Conservation (phyloP, 2,888 invertebrate genomes). For the Ditula angustiorana region DNA sequence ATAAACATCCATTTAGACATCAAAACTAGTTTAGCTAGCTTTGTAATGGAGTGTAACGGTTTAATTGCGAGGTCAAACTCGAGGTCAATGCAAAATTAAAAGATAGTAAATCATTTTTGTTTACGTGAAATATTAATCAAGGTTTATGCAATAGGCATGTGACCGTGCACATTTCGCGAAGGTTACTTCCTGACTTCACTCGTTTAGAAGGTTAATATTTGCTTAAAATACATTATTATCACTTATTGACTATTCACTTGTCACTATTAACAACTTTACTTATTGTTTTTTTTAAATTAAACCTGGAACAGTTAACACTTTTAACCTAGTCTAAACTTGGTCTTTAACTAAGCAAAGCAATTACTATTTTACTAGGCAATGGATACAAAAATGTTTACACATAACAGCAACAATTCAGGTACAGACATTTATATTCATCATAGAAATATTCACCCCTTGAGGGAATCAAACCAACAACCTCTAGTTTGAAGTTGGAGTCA, state of each 20-base stretch:
- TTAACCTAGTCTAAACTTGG: too few species aligned
- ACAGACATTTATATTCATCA: too few species aligned
- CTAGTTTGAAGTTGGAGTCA: too few species aligned
- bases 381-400: too few species aligned
- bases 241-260: background rate
- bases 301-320: too few species aligned
- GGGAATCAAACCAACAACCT: too few species aligned
- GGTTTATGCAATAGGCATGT: constrained; percentile 52
- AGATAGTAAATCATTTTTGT: background rate
- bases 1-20: background rate
- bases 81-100: background rate
- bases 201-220: constrained; percentile 4
- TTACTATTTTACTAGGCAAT: too few species aligned
- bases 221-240: background rate
- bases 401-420: too few species aligned
- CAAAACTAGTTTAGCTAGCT: background rate
- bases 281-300: too few species aligned
- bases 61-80: background rate
- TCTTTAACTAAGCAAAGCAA: too few species aligned
- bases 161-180: constrained; percentile 44
- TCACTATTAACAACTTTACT: too few species aligned
- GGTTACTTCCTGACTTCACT: constrained; percentile 54
- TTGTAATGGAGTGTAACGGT: background rate
- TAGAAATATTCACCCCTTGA: too few species aligned
- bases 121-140: constrained; percentile 12